phyloP scores from a whole-genome alignment of 2,797 vertebrate genomes.

The Liparis tanakae region DNA sequence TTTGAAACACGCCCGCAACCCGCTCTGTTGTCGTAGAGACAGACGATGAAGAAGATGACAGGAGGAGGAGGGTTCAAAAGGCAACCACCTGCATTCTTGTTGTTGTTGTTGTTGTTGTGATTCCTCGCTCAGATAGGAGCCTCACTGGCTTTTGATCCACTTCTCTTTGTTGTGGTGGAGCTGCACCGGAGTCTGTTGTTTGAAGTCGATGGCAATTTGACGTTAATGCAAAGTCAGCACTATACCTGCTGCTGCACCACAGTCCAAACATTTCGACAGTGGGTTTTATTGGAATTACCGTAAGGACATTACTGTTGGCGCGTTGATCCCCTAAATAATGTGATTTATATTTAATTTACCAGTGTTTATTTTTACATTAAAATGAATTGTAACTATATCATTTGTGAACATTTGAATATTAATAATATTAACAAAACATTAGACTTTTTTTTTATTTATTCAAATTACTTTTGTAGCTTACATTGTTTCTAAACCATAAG shows the following conservation, averaged over 20 bases:
- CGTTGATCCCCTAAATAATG: neutral
- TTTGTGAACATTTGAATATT: neutral
- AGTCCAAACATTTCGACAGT: neutral
- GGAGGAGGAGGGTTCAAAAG: conserved; percentile 3
- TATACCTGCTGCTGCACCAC: conserved; percentile 2
- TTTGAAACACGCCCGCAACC: neutral
- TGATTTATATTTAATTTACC: neutral
- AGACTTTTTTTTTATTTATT: neutral
- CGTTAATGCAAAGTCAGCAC: neutral
- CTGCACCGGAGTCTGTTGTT: conserved; percentile 4
- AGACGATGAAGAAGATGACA: neutral
- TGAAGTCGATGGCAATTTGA: conserved; percentile 12
- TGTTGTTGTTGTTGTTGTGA: neutral
- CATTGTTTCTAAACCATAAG: conserved; percentile 1
- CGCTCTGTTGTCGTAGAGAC: neutral
- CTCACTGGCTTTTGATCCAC: conserved; percentile 14
- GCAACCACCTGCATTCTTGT: conserved; percentile 5
- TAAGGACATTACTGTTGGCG: neutral
- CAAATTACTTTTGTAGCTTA: neutral
- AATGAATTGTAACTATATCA: neutral
- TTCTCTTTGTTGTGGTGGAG: neutral
- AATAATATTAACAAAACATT: neutral
- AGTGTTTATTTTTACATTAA: conserved; percentile 3
- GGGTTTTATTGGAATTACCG: neutral
- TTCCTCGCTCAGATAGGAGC: neutral